Evolutionary conservation across 2,888 invertebrate species (phyloP), one percentile per base, ranked within the genome.

Genomic region (Timema cristinae): DNA sequence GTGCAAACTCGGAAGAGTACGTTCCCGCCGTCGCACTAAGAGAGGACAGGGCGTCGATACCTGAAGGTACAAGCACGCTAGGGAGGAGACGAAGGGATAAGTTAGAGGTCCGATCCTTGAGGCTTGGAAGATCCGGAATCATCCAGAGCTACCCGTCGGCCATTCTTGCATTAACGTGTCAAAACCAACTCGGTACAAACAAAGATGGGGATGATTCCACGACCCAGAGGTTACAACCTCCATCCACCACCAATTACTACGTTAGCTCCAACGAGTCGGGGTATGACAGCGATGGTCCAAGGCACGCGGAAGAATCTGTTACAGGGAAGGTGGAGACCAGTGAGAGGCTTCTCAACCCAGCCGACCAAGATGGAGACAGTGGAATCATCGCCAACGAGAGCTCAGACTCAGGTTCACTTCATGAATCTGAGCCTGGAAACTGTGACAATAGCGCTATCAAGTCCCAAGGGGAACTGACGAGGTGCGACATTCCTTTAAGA

Each of bases 261-360:
- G 88, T 92, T 68, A 91, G 92, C 82, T 92, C 92, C 66, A 92
- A 92, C 81, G 92, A 93, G 82, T 92, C 92, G 68, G 92, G 92
- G 61, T 93, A 93, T 80, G 92, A 92, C 79, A 92, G 92, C 81
- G 92, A 92, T 80, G 89, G 91, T 69, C 86, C 79, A 0, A 78
- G 81, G 67, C 79, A 78, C 68, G 75, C 76, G 8, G 78, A 77
- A n/a, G 77, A 76, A 15, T 50, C 56, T n/a, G 63, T 7, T 15
- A 68, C 68, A 16, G 50, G 56, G 8, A 70, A 72, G 32, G 47
- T 63, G 10, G 80, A 50, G 70, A 63, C 16, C 32, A 63, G 69
- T 49, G 71, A 71, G n/a, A 71, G 67, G 61, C 79, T 10, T 80
- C 80, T 70, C 79, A 80, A 73, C 77, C 80, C 67, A 79, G 80